These are phyloP conservation scores for Drosophila kepulauana DNA, from an alignment of 1,140 invertebrate genomes.

Conservation along the genomic window DNA sequence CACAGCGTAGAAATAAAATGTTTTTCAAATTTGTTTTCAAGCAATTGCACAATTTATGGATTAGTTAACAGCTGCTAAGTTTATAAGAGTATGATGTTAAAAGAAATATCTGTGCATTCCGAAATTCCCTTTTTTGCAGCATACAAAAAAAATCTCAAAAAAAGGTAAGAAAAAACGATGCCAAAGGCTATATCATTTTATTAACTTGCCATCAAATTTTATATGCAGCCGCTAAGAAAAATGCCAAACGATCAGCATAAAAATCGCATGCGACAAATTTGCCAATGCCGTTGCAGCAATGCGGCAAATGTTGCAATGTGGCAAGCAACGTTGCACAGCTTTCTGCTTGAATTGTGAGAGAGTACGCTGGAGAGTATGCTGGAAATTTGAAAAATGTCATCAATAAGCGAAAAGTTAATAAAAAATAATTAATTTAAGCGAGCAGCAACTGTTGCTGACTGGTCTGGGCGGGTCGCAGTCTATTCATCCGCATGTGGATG, in stretches of 20 bases:
- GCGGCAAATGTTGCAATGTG: not conserved
- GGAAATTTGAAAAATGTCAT: slow-evolving; percentile 81
- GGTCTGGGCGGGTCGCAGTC: slow-evolving; percentile 57
- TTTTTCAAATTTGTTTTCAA: too few species aligned
- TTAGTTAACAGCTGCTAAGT: not conserved
- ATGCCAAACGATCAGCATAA: slow-evolving; percentile 56
- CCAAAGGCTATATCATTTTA: slow-evolving; percentile 65
- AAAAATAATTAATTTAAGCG: slow-evolving; percentile 82
- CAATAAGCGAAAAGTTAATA: slow-evolving; percentile 82
- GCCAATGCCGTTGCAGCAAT: slow-evolving; percentile 30
- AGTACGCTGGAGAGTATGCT: slow-evolving; percentile 61
- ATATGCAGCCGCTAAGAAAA: slow-evolving; percentile 49
- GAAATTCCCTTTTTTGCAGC: not conserved
- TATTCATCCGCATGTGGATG: slow-evolving; percentile 16
- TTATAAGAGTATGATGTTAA: not conserved
- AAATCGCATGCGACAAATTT: slow-evolving; percentile 81
- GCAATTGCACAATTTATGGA: not conserved
- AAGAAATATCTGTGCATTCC: not conserved
- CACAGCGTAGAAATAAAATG: too few species aligned
- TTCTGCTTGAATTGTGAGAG: slow-evolving; percentile 18
- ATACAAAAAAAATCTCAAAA: not conserved
- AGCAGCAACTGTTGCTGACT: slow-evolving; percentile 31
- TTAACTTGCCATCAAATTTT: slow-evolving; percentile 71
- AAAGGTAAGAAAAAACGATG: slow-evolving; percentile 9
- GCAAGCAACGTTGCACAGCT: slow-evolving; percentile 12